phyloP scores from a whole-genome alignment of 2,113 vertebrate genomes.

The Nicator chloris region DNA sequence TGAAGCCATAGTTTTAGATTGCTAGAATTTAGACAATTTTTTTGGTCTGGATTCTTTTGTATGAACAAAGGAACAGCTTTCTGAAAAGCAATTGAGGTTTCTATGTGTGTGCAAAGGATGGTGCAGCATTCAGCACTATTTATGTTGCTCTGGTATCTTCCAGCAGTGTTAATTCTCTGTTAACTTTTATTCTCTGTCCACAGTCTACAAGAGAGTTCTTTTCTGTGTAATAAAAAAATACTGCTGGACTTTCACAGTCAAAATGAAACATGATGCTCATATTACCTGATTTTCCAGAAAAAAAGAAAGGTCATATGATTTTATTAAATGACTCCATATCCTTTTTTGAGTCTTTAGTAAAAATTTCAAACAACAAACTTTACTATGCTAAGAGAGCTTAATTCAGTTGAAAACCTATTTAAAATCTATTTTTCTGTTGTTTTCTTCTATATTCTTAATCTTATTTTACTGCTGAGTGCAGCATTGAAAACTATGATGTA shows the following conservation, averaged over 20 bases:
- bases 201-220: background rate
- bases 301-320: background rate
- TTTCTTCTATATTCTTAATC: background rate
- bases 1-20: slow-evolving; percentile 32
- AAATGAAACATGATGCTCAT: background rate
- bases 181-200: background rate
- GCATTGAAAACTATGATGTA: background rate
- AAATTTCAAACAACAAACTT: background rate
- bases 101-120: background rate
- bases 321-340: background rate
- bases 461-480: background rate
- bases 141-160: background rate
- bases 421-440: background rate
- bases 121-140: background rate
- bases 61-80: background rate
- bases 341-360: background rate
- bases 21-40: background rate
- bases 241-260: background rate
- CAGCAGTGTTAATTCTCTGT: background rate
- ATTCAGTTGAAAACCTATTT: background rate
- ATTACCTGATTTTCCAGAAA: background rate
- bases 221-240: background rate
- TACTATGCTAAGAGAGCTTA: background rate
- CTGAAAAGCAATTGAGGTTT: background rate
- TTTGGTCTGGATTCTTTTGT: background rate